Evolutionary conservation across 2,113 vertebrate genomes (phyloP), one percentile per base, ranked within the genome.

Genomic region (Periophthalmus modestus): DNA sequence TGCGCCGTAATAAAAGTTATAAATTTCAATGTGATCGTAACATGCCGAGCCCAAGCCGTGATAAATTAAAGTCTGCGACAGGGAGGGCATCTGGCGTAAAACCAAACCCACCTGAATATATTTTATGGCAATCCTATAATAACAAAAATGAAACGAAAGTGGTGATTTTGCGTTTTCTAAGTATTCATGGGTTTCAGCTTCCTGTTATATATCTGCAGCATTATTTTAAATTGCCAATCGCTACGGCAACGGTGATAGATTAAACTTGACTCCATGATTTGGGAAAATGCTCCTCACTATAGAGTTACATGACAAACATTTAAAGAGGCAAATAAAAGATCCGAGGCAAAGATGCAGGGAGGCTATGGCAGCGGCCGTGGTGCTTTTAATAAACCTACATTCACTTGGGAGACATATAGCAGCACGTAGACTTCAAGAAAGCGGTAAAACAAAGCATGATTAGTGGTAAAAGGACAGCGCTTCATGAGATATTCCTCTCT

Each of bases 401-500:
- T 23, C 50, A 36, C 54, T 28, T 46, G 33, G 43, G 69, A 75
- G 68, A 78, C 71, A 46, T 57, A 33, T 12, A 63, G 36, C 66
- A 48, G 66, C 39, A 66, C n/a, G 34, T 23, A 69, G 15, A 72
- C 71, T 55, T 48, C 28, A 71, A 72, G 43, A 63, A 33, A 77
- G 58, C 71, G 69, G 47, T 63, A 68, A 75, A 77, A 72, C 71
- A 61, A 7, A 28, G 47, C 70, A 65, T 70, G 19, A 46, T 72
- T 62, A 72, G 79, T 46, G 68, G 67, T 16, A 23, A 80, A 75
- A 73, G 78, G 79, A 85, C 76, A 84, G 73, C 55, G 65, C 83
- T 73, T 69, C 15, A 39, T 23, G 5, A 82, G 74, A 81, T 78
- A 74, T 74, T 85, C 67, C 76, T 63, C 83, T 70, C 75, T 73